Conservation (phyloP, 2,888 invertebrate species). For the Pristionchus entomophagus region DNA sequence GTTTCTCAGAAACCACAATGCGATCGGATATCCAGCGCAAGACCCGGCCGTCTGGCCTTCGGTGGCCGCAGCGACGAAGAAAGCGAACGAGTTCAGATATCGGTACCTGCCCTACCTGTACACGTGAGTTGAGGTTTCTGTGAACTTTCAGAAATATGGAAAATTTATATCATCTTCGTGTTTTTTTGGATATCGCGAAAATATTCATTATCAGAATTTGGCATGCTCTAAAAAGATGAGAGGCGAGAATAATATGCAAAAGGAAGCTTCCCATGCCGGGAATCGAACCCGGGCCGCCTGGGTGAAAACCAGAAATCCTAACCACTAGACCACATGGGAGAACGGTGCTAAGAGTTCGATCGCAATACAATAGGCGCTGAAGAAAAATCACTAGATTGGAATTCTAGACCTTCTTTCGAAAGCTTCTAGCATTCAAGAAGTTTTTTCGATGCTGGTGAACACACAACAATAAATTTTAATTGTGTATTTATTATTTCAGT, state of each 20-base stretch:
- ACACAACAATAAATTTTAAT: too few relatives aligned
- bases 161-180: too few relatives aligned
- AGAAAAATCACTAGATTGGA: too few relatives aligned
- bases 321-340: constrained; percentile 72
- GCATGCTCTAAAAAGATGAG: too few relatives aligned
- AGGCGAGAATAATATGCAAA: too few relatives aligned
- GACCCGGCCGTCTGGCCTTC: constrained; percentile 74
- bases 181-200: too few relatives aligned
- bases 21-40: constrained; percentile 61
- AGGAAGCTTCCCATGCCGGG: neutral
- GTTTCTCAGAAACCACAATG: constrained; percentile 73
- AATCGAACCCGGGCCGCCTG: constrained; percentile 10
- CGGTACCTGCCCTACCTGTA: constrained; percentile 72
- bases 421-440: too few relatives aligned
- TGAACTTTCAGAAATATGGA: too few relatives aligned
- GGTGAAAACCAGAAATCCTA: constrained; percentile 41
- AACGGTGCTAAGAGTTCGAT: constrained; percentile 16
- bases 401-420: too few relatives aligned
- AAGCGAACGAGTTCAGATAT: constrained; percentile 73
- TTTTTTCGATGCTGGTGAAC: too few relatives aligned
- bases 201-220: too few relatives aligned
- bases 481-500: constrained; percentile 50
- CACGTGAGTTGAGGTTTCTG: constrained; percentile 52
- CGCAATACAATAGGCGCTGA: too few relatives aligned
- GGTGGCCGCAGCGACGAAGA: constrained; percentile 69